Percentiles rank a stretch among this genome's conserved stretches.
phyloP scores from a whole-genome alignment of 2,888 invertebrate genomes.

The Hypercompe scribonia region DNA sequence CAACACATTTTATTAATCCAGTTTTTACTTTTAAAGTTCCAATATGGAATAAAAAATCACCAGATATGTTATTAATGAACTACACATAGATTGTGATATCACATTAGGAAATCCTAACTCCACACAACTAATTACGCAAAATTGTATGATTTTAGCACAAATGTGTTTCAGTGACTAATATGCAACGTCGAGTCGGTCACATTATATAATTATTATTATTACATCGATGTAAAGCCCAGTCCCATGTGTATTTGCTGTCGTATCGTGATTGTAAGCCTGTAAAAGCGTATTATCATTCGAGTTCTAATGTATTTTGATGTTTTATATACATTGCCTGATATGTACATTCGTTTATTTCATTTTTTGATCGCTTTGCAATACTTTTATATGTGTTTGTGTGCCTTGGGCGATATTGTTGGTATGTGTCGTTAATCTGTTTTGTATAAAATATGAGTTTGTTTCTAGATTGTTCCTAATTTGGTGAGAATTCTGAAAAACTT shows the following conservation, averaged over 20 bases:
- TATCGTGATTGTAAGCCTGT: conserved; percentile 51
- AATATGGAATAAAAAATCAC: no score
- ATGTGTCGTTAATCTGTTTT: conserved; percentile 28
- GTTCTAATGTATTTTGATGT: conserved; percentile 57
- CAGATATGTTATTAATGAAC: neutral
- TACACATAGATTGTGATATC: neutral
- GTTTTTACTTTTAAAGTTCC: neutral
- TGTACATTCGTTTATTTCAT: conserved; percentile 28
- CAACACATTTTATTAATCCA: neutral
- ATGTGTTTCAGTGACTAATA: conserved; percentile 49
- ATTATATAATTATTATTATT: conserved; percentile 34
- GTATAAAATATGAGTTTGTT: conserved; percentile 63
- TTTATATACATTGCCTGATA: conserved; percentile 56
- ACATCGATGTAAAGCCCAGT: conserved; percentile 41
- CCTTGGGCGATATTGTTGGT: conserved; percentile 52
- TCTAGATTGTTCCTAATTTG: conserved; percentile 98
- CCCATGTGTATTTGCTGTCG: conserved; percentile 54
- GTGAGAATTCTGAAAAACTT: conserved; percentile 99
- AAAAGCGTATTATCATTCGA: conserved; percentile 32
- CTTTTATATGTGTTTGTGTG: conserved; percentile 59
- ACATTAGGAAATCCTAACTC: conserved; percentile 26
- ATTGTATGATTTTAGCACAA: conserved; percentile 54
- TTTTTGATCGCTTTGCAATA: conserved; percentile 66
- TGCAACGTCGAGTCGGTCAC: conserved; percentile 45
- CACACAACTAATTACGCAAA: conserved; percentile 46